A percentile compares a stretch with the other conserved stretches of the same genome.
Evolutionary conservation across 2,797 vertebrate genomes (phyloP).

Genomic region (Sternarchorhynchus goeldii): DNA sequence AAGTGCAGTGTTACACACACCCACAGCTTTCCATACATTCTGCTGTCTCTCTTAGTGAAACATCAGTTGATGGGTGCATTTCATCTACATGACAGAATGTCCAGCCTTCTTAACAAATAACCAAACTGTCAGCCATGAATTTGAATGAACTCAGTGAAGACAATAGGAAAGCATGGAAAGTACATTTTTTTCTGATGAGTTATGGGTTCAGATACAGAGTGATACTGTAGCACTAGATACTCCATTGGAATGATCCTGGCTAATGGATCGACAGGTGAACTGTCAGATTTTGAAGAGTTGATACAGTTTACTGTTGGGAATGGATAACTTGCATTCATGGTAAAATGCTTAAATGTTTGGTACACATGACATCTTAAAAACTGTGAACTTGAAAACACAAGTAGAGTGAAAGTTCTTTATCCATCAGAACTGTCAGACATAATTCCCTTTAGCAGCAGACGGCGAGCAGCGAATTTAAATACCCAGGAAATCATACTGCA

Average conservation of each 20-base stretch:
- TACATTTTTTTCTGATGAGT: neutral
- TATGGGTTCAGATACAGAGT: neutral
- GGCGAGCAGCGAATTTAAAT: too few species aligned
- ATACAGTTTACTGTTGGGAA: slow-evolving; percentile 19
- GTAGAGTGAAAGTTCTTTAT: slow-evolving; percentile 8
- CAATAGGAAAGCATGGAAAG: slow-evolving; percentile 17
- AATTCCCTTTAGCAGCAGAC: slow-evolving; percentile 31
- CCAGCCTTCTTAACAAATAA: neutral
- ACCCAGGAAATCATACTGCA: neutral
- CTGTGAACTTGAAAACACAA: slow-evolving; percentile 4
- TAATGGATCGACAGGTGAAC: neutral
- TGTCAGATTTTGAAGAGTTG: slow-evolving; percentile 42
- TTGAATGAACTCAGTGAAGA: slow-evolving; percentile 28
- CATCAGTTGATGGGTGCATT: slow-evolving; percentile 39
- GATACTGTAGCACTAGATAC: neutral
- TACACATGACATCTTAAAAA: neutral
- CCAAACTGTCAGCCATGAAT: slow-evolving; percentile 22
- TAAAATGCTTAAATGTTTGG: slow-evolving; percentile 5
- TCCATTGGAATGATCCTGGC: neutral
- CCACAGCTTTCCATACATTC: slow-evolving; percentile 8
- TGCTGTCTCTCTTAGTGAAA: slow-evolving; percentile 36
- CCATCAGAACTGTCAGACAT: slow-evolving; percentile 27
- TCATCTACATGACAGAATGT: slow-evolving; percentile 26
- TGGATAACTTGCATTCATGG: slow-evolving; percentile 4
- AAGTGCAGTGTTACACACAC: too few species aligned